Percentiles rank a stretch among this genome's conserved stretches.
Evolutionary conservation across 2,113 vertebrate genomes (phyloP).

Genomic region (Chrysemys picta): DNA sequence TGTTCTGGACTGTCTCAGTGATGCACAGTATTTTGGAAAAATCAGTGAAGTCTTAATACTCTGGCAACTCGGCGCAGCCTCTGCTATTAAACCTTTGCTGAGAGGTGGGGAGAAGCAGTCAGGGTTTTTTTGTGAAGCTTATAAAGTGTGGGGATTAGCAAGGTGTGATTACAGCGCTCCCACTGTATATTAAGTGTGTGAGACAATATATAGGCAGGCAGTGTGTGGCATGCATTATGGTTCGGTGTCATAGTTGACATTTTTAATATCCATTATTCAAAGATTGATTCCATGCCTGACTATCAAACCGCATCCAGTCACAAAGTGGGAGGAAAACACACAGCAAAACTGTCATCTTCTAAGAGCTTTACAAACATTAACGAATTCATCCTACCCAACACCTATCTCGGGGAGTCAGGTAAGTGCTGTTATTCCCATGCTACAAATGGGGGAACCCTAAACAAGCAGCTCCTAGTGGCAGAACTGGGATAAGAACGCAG

Average conservation of each 20-base stretch:
- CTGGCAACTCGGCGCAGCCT: conserved; percentile 52
- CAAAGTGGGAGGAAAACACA: conserved; percentile 48
- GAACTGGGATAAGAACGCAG: conserved; percentile 23
- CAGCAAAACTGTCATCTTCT: conserved; percentile 63
- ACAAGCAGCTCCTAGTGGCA: background rate
- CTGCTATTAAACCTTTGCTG: conserved; percentile 37
- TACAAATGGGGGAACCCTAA: background rate
- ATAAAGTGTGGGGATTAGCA: conserved; percentile 70
- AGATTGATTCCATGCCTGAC: conserved; percentile 78
- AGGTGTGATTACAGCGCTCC: conserved; percentile 74
- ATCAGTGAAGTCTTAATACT: background rate
- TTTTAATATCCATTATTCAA: conserved; percentile 77
- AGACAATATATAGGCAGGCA: conserved; percentile 72
- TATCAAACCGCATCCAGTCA: conserved; percentile 65
- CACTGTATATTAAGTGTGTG: conserved; percentile 78
- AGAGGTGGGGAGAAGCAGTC: conserved; percentile 60
- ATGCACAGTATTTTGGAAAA: conserved; percentile 18
- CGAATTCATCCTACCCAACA: conserved; percentile 36
- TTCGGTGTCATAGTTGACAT: conserved; percentile 66
- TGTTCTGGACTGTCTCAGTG: background rate
- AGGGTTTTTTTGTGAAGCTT: conserved; percentile 62
- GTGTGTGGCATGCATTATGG: conserved; percentile 39
- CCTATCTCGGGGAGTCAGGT: conserved; percentile 8
- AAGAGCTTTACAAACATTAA: conserved; percentile 73
- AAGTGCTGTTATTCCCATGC: background rate